Evolutionary conservation across 2,888 invertebrate genomes (phyloP).

Genomic region (Chymomyza amoena): DNA sequence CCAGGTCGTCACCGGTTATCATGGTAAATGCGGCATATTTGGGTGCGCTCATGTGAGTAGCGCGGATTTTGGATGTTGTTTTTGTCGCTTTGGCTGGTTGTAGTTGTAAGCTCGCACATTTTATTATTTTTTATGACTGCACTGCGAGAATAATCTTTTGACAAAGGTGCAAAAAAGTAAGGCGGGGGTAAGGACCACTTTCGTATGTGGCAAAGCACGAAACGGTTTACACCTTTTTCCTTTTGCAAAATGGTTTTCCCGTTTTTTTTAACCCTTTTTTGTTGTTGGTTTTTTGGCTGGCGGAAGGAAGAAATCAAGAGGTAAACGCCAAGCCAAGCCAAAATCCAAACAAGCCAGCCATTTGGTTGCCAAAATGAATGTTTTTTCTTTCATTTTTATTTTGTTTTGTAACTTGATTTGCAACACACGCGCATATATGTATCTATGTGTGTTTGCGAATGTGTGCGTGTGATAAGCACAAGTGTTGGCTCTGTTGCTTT

Average conservation of each 20-base stretch:
- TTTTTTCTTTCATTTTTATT: neutral
- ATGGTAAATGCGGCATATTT: neutral
- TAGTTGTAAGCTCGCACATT: conserved; percentile 63
- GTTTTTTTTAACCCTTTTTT: neutral
- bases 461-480: conserved; percentile 20
- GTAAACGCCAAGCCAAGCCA: conserved; percentile 36
- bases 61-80: conserved; percentile 37
- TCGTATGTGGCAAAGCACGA: conserved; percentile 17
- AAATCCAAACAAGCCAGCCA: conserved; percentile 60
- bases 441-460: neutral
- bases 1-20: neutral
- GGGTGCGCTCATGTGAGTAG: conserved; percentile 66
- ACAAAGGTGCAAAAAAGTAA: conserved; percentile 51
- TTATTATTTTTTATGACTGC: conserved; percentile 67
- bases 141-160: conserved; percentile 33
- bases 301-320: conserved; percentile 70
- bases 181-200: conserved; percentile 40
- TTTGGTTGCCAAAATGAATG: conserved; percentile 6
- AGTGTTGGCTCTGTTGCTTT: conserved; percentile 3
- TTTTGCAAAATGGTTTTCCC: neutral
- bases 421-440: conserved; percentile 38
- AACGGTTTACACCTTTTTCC: neutral
- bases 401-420: conserved; percentile 62
- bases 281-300: neutral
- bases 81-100: conserved; percentile 21